Conservation (phyloP, 2,888 invertebrate genomes). For the Mesochorus sp. region DNA sequence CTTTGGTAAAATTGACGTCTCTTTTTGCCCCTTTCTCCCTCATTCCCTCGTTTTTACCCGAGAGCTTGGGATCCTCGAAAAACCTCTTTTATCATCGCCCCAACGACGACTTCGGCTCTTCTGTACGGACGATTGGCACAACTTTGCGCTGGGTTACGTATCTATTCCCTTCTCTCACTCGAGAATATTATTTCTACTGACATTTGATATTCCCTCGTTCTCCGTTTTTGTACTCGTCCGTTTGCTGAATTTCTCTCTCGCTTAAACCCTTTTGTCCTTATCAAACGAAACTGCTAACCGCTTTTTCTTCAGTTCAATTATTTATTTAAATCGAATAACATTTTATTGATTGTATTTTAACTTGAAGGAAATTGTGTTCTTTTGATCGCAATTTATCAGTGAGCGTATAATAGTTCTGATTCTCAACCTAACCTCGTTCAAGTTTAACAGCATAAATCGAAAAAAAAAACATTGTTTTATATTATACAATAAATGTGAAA, state of each 20-base stretch:
- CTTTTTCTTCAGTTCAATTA: not conserved
- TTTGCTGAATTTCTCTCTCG: slow-evolving; percentile 38
- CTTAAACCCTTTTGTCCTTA: slow-evolving; percentile 47
- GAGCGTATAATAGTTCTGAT: no score
- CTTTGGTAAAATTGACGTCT: slow-evolving; percentile 14
- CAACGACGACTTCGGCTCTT: slow-evolving; percentile 34
- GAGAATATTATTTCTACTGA: slow-evolving; percentile 67
- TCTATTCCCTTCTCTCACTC: slow-evolving; percentile 6
- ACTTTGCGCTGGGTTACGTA: slow-evolving; percentile 4
- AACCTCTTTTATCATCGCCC: slow-evolving; percentile 47
- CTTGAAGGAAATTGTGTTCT: no score
- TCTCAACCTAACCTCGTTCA: no score
- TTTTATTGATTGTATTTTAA: no score
- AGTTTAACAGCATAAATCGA: no score
- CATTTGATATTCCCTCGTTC: slow-evolving; percentile 59
- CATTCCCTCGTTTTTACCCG: slow-evolving; percentile 45
- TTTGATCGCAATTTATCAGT: no score
- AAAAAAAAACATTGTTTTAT: no score
- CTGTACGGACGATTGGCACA: slow-evolving; percentile 41
- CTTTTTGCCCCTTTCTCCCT: slow-evolving; percentile 21
- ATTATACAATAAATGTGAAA: no score
- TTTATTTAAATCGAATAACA: slow-evolving; percentile 4
- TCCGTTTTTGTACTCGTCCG: not conserved
- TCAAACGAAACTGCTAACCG: slow-evolving; percentile 27
- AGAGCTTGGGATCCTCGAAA: slow-evolving; percentile 35